Percentiles rank a stretch among this genome's conserved stretches.
Conservation (phyloP, 1,140 invertebrate genomes). For the Thaumetopoea pityocampa region DNA sequence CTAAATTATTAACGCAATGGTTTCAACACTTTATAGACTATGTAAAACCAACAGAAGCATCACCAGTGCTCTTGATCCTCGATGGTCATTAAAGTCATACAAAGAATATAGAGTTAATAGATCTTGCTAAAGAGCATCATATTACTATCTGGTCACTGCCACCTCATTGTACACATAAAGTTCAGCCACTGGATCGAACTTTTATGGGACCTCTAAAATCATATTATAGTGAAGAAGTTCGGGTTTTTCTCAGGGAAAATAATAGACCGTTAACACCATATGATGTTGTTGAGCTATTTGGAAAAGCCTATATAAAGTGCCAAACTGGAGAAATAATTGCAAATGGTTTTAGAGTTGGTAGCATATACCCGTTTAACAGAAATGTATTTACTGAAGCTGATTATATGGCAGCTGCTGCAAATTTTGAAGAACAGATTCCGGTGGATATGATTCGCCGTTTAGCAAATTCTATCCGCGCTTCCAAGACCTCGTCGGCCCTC, state of each 20-base stretch:
- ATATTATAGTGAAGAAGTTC: slow-evolving; percentile 45
- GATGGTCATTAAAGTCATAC: slow-evolving; percentile 34
- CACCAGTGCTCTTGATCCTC: slow-evolving; percentile 30
- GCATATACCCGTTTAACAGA: slow-evolving; percentile 2
- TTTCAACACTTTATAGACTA: slow-evolving; percentile 55
- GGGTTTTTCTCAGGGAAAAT: slow-evolving; percentile 46
- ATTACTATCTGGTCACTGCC: slow-evolving; percentile 57
- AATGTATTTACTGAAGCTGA: slow-evolving; percentile 2
- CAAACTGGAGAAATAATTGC: slow-evolving; percentile 14
- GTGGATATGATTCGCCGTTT: no score
- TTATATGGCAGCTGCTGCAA: slow-evolving; percentile 1
- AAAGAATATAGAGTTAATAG: slow-evolving; percentile 37
- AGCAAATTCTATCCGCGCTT: no score
- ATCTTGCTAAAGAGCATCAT: slow-evolving; percentile 42
- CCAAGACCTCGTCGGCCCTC: no score
- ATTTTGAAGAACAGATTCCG: neutral
- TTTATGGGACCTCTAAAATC: slow-evolving; percentile 67
- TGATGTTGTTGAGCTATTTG: slow-evolving; percentile 18
- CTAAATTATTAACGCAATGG: slow-evolving; percentile 41
- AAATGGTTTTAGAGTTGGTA: slow-evolving; percentile 4
- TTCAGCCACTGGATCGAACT: slow-evolving; percentile 68
- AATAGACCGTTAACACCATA: slow-evolving; percentile 29
- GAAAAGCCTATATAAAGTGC: slow-evolving; percentile 11
- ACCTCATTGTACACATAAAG: slow-evolving; percentile 62
- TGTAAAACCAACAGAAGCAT: slow-evolving; percentile 26